Base-by-base conservation (phyloP, 2,113 vertebrate genomes). In the Paedocypris sp. region DNA sequence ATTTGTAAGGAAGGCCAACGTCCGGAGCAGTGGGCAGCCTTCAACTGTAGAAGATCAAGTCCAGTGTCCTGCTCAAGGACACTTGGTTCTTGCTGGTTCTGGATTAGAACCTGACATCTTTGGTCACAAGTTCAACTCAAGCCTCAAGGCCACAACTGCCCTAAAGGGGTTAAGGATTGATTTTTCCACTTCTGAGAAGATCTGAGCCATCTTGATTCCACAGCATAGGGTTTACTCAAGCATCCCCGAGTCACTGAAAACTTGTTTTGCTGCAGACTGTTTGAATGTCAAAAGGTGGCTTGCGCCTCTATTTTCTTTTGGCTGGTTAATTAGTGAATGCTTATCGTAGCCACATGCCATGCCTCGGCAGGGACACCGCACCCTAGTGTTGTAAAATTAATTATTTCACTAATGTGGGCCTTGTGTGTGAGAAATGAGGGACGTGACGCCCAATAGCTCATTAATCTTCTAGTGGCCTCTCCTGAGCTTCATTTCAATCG, bases 361-460 rank as follows among this genome's bases (percentile, higher is more conserved):
- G 4, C 69, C 49, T 79, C 70, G 71, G 70, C 59, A 77, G 68
- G 76, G 81, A 59, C 69, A 85, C 83, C 90, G 86, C 89, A 86
- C 77, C 79, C 66, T 73, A 42, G 70, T 85, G 77, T 84, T 89
- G 82, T 87, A 83, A 92, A 91, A 91, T 90, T 89, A 89, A 90
- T 90, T 90, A 82, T 79, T 83, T 78, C 73, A 81, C 80, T 77
- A 83, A 80, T 76, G 73, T 83, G 75, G 78, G 81, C 77, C 79
- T 74, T 53, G 72, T 75, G 78, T 78, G 73, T 86, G 81, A 77
- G 60, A 75, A 87, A 88, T 79, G 68, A 75, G 82, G 89, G 85
- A 89, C 89, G 76, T 85, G 67, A 80, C 75, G 79, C 80, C 82
- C 80, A 83, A 85, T 80, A 89, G 82, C 75, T 90, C 84, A 89